Evolutionary conservation across 2,888 invertebrate genomes (phyloP), one percentile per base, ranked within the genome.

Genomic region (Acanthopleura granulata): DNA sequence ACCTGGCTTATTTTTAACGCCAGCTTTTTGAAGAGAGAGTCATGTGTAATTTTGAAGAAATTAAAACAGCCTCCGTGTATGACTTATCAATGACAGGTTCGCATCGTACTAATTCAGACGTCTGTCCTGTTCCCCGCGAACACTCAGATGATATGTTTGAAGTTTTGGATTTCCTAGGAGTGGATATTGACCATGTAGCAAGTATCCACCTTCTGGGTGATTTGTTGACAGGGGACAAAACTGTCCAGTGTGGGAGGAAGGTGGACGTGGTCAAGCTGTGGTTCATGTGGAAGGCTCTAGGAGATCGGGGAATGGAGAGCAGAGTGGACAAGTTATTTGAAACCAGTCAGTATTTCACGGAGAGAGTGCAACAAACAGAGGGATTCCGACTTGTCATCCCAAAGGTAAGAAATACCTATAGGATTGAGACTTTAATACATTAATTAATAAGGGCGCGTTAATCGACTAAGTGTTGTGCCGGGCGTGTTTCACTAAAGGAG

Each of bases 161-260:
- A 40, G 40, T 40, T 6, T 6, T 40, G 40, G 40, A 6, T 1
- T 61, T 61, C n/a, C 61, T 6, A 61, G 11, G 11, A 3, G 11
- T 22, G 25, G 11, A 61, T 6, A 25, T 6, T 22, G 61, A 25
- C 61, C 6, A 11, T 4, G 4, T 1, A 25, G 11, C n/a, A 25
- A 25, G 11, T 11, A 22, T n/a, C 25, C 11, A 22, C 61, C 40
- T 40, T 40, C 40, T 40, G 40, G 40, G n/a, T n/a, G n/a, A n/a
- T 69, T 69, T 73, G 22, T 18, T 61, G 62, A 70, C 74, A 84
- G 89, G 89, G n/a, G 88, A 89, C 74, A 87, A 86, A 77, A 84
- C 87, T 0, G 78, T 89, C 12, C 89, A 89, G 76, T 88, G 89
- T 79, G 88, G 88, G 27, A 79, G 88, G 14, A 87, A 86, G 76